Conservation (phyloP, 2,113 vertebrate species). For the Oncorhynchus tshawytscha region DNA sequence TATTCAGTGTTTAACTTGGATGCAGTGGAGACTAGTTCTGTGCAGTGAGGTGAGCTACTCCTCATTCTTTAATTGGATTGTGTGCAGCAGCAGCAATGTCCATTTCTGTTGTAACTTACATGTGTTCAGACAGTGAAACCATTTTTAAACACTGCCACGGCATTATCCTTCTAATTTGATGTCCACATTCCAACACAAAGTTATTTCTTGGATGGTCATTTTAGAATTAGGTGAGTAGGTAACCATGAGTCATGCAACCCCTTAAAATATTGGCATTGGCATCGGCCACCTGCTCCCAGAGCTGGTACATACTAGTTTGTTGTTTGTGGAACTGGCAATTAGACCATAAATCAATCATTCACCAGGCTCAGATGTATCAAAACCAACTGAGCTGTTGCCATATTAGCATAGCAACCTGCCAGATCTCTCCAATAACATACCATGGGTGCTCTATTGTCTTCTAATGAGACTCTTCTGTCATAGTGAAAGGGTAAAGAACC, state of each 20-base stretch:
- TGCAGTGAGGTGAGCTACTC: slow-evolving; percentile 15
- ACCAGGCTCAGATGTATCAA: not conserved
- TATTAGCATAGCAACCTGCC: no score
- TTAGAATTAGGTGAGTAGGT: not conserved
- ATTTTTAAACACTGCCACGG: not conserved
- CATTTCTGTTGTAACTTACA: no score
- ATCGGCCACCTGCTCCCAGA: no score
- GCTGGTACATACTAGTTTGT: no score
- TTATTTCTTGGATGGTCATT: not conserved
- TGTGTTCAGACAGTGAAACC: not conserved
- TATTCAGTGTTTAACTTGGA: slow-evolving; percentile 21
- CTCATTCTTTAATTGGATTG: not conserved
- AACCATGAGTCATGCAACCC: not conserved
- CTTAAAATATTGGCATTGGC: not conserved
- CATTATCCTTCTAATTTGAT: not conserved
- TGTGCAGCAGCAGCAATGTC: not conserved
- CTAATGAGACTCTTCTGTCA: no score
- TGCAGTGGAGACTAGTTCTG: slow-evolving; percentile 1
- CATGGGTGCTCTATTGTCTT: no score
- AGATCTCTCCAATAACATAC: no score
- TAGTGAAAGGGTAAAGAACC: no score
- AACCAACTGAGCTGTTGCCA: not conserved
- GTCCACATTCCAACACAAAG: not conserved
- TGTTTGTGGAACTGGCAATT: not conserved
- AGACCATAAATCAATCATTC: not conserved